These are phyloP conservation scores for Chironomus tepperi DNA, from an alignment of 1,140 invertebrate species.

Conservation along the genomic window DNA sequence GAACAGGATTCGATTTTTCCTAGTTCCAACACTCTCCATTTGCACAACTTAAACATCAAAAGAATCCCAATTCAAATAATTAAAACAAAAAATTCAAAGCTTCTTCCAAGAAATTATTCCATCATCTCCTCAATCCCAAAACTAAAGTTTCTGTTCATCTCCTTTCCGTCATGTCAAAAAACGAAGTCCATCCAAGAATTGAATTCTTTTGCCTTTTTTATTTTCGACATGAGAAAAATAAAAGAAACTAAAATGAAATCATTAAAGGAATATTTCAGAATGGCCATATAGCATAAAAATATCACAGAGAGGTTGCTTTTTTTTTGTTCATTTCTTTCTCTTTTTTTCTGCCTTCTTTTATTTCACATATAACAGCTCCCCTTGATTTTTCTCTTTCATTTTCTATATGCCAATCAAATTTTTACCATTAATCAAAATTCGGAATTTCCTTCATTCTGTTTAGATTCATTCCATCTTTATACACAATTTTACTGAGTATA, in stretches of 20 bases:
- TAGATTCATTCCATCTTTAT: not conserved
- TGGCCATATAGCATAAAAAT: not conserved
- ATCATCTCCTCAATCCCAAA: not conserved
- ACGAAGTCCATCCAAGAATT: too few species aligned
- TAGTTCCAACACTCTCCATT: too few species aligned
- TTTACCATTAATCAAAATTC: conserved; percentile 14
- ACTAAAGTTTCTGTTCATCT: too few species aligned
- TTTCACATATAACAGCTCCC: not conserved
- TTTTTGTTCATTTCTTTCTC: not conserved
- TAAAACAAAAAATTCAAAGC: too few species aligned
- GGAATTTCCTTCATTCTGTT: conserved; percentile 6
- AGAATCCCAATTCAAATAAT: too few species aligned
- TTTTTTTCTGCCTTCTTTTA: not conserved
- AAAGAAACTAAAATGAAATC: conserved; percentile 14
- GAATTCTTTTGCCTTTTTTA: not conserved
- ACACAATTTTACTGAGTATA: not conserved
- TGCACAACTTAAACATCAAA: too few species aligned
- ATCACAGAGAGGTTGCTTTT: not conserved
- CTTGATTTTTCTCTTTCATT: conserved; percentile 9
- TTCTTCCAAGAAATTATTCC: not conserved
- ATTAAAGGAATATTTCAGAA: not conserved
- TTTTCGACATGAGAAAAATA: conserved; percentile 12
- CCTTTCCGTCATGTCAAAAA: too few species aligned
- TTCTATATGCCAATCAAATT: conserved; percentile 14
- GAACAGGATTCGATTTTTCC: too few species aligned